These are phyloP conservation scores for Stenotaenia linearis DNA, from an alignment of 2,888 invertebrate species.

Conservation along the genomic window DNA sequence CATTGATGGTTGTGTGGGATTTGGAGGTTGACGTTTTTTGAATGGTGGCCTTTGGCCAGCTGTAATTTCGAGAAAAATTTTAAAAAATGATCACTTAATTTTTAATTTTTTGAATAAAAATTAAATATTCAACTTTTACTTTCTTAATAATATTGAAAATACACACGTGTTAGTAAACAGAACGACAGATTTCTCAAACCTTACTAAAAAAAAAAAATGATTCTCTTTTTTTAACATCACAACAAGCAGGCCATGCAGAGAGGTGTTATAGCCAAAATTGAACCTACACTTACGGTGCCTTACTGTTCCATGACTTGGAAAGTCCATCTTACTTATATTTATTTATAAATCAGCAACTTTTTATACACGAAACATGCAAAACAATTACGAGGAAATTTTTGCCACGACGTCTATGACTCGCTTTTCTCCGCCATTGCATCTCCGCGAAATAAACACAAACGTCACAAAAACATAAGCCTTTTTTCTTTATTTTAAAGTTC, in stretches of 20 bases:
- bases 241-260: background rate
- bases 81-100: too few relatives aligned
- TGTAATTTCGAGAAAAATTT: too few relatives aligned
- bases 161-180: too few relatives aligned
- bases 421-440: background rate
- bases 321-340: background rate
- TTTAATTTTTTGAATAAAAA: too few relatives aligned
- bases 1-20: background rate
- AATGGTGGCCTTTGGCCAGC: too few relatives aligned
- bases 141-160: too few relatives aligned
- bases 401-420: background rate
- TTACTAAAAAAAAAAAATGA: too few relatives aligned
- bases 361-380: background rate
- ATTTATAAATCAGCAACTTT: background rate
- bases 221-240: background rate
- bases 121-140: too few relatives aligned
- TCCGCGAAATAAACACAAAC: background rate
- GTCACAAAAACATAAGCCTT: too few relatives aligned
- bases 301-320: background rate
- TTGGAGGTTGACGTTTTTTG: background rate
- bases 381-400: background rate
- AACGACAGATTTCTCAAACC: too few relatives aligned
- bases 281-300: constrained; percentile 32
- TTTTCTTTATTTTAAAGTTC: too few relatives aligned
- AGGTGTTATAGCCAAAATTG: background rate